Percentiles rank a stretch among this genome's conserved stretches.
These are phyloP conservation scores for Argynnis bischoffii DNA, from an alignment of 2,888 invertebrate species.

Conservation along the genomic window DNA sequence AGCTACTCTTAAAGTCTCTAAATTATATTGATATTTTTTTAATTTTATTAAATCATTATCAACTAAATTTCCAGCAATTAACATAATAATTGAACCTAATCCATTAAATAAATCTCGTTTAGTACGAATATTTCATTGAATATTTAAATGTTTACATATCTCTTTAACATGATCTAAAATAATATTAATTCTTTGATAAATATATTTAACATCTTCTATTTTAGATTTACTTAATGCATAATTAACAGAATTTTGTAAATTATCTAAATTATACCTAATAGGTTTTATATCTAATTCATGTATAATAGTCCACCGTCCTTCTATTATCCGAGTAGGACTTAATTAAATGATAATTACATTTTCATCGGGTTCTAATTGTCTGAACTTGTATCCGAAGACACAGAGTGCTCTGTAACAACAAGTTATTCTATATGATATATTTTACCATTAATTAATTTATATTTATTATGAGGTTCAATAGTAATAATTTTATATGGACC, in stretches of 20 bases:
- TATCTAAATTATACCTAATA: not conserved
- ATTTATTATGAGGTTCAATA: conserved; percentile 31
- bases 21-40: conserved; percentile 20
- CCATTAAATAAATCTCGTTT: conserved; percentile 35
- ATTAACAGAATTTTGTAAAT: not conserved
- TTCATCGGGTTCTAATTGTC: conserved; percentile 19
- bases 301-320: conserved; percentile 25
- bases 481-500: conserved; percentile 28
- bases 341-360: conserved; percentile 26
- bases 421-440: conserved; percentile 35
- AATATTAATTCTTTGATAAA: conserved; percentile 28
- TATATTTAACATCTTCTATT: conserved; percentile 22
- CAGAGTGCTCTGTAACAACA: conserved; percentile 30
- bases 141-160: conserved; percentile 7
- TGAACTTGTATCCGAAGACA: conserved; percentile 30
- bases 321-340: conserved; percentile 15
- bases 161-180: conserved; percentile 28
- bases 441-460: conserved; percentile 32
- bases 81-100: conserved; percentile 35
- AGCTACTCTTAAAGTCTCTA: conserved; percentile 7
- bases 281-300: conserved; percentile 3
- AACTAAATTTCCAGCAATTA: conserved; percentile 37
- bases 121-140: conserved; percentile 27
- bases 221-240: conserved; percentile 28
- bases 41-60: conserved; percentile 29